Base-by-base conservation (phyloP, 2,797 vertebrate species). In the Phoeniculus purpureus region DNA sequence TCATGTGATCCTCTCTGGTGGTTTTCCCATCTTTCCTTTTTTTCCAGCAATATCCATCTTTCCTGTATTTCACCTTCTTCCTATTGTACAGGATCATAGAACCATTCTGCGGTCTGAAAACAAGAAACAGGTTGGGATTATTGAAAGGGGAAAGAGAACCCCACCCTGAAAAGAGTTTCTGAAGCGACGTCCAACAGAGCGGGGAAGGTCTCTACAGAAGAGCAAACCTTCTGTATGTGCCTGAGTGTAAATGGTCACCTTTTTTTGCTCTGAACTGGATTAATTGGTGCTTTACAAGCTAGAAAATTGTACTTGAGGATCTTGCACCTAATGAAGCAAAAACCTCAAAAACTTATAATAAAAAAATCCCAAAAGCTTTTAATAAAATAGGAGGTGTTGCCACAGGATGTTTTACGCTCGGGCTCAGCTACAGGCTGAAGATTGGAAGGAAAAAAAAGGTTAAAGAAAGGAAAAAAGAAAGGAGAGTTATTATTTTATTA, bases 31-130 rank as follows among this genome's bases (percentile, higher is more conserved):
- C 99, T 98, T 99, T 99, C 97, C 99, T 98, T 97, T 99, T 99
- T 96, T 99, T 99, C 99, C 99, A 99, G 98, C 99, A 99, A 97
- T 99, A 99, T 94, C 99, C 99, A 96, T 99, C 99, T 96, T 99
- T 99, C 98, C 99, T 98, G 98, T 99, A 99, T 96, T 99, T 99
- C 98, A 99, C 99, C 97, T 99, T 99, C 98, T 99, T 99, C 98
- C 99, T 99, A 96, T 99, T 99, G 98, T 99, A 99, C 96, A 99
- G 98, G 96, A 99, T 99, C 99, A 99, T 99, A 96, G 99, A 99
- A 97, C 99, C 99, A 99, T 99, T 99, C 98, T 99, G 99, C n/a
- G 99, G 99, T 97, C 99, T 99, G 95, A 11, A 96, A 96, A 87
- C 56, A 92, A 96, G 89, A 97, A 96, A 96, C 2, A 92, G 70